Conservation (phyloP, 2,797 vertebrate species). For the Cossypha niveicapilla region DNA sequence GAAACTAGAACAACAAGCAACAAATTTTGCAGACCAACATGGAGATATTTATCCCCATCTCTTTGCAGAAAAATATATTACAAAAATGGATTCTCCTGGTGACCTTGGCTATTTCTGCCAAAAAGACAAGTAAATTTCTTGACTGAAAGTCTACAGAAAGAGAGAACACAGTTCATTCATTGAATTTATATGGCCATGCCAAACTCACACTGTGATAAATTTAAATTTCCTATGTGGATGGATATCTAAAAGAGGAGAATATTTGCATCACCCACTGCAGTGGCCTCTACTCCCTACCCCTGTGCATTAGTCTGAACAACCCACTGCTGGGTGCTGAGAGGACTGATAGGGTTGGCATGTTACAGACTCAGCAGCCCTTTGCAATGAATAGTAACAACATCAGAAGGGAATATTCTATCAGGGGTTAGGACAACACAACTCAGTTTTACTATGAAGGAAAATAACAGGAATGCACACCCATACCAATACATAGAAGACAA, state of each 20-base stretch:
- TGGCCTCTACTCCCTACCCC: neutral
- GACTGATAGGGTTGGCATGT: rapidly evolving
- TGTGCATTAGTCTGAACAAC: neutral
- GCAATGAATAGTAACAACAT: neutral
- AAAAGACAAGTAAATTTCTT: neutral
- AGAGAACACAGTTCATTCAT: neutral
- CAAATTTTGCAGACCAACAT: neutral
- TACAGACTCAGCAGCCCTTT: neutral
- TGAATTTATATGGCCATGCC: neutral
- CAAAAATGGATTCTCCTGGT: neutral
- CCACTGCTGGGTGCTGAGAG: neutral
- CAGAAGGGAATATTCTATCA: neutral
- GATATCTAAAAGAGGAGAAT: neutral
- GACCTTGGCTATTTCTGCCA: neutral
- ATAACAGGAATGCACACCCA: neutral
- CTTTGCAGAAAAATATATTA: neutral
- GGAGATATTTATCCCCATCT: neutral
- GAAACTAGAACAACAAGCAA: neutral
- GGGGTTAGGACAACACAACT: neutral
- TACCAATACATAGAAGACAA: neutral
- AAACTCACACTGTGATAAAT: neutral
- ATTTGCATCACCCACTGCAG: neutral
- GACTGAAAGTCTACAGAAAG: neutral
- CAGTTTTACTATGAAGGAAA: neutral
- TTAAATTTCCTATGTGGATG: neutral